phyloP scores from a whole-genome alignment of 2,888 invertebrate genomes.

The Caenorhabditis japonica region DNA sequence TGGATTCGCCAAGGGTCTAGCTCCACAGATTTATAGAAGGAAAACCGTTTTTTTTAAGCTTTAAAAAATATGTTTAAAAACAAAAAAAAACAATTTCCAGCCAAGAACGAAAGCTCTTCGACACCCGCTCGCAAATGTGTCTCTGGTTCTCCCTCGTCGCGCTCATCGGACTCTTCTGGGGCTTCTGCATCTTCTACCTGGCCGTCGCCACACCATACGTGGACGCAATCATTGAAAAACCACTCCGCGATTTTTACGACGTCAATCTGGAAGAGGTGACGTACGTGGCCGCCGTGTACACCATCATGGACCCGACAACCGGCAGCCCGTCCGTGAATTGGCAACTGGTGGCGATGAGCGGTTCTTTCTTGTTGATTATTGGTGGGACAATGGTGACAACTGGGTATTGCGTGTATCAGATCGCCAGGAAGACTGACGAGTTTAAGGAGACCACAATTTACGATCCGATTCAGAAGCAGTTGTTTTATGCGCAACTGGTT shows the following conservation, averaged over 20 bases:
- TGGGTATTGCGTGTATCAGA: neutral
- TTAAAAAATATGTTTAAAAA: no score
- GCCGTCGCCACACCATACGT: constrained; percentile 16
- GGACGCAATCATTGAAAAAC: constrained; percentile 1
- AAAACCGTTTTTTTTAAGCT: no score
- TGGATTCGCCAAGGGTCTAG: no score
- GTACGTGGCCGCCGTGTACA: constrained; percentile 19
- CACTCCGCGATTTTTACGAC: neutral
- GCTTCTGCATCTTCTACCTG: constrained; percentile 8
- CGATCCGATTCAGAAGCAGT: neutral
- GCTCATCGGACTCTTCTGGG: constrained; percentile 10
- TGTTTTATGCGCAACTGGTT: constrained; percentile 12
- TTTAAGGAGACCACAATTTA: neutral
- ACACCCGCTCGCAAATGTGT: neutral
- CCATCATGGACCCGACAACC: neutral
- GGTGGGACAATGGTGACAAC: neutral
- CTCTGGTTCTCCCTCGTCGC: constrained; percentile 5
- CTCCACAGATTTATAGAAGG: no score
- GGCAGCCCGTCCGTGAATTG: neutral
- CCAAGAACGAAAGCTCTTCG: neutral
- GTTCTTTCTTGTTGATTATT: constrained; percentile 2
- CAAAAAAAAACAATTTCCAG: neutral
- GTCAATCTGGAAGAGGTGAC: neutral
- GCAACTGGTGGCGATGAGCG: neutral
- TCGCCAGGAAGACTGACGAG: neutral